Percentiles rank a stretch among this genome's conserved stretches.
Evolutionary conservation across 1,140 invertebrate species (phyloP).

Genomic region (Palaemon carinicauda): DNA sequence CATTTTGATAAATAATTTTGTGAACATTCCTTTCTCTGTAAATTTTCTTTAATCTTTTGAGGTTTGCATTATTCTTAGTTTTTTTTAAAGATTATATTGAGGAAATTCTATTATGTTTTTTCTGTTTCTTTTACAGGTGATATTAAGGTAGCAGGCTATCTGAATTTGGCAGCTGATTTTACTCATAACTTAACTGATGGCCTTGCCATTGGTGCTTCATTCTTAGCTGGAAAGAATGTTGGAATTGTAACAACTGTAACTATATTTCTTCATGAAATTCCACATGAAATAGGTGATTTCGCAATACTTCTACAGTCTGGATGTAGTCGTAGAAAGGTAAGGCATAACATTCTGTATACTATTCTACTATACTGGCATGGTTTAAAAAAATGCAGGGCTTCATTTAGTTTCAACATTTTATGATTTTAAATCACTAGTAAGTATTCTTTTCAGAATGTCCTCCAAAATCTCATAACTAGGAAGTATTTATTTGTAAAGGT

Average conservation of each 20-base stretch:
- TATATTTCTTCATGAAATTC: slow-evolving; percentile 95
- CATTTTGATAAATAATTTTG: too few relatives aligned
- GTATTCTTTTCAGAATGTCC: too few relatives aligned
- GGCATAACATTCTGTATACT: background rate
- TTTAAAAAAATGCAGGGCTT: too few relatives aligned
- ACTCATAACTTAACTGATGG: slow-evolving; percentile 98
- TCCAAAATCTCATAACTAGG: too few relatives aligned
- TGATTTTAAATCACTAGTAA: too few relatives aligned
- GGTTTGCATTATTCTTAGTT: too few relatives aligned
- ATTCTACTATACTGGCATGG: background rate
- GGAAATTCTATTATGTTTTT: background rate
- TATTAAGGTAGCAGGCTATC: slow-evolving; percentile 91
- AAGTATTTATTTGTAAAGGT: too few relatives aligned
- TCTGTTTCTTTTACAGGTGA: slow-evolving; percentile 66
- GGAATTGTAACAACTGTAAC: slow-evolving; percentile 90
- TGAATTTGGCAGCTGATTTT: slow-evolving; percentile 95
- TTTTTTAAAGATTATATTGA: too few relatives aligned
- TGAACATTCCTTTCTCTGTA: too few relatives aligned
- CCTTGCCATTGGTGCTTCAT: slow-evolving; percentile 95
- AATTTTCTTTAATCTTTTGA: too few relatives aligned
- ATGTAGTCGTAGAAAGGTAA: slow-evolving; percentile 74
- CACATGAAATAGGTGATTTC: slow-evolving; percentile 98
- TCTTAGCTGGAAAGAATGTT: slow-evolving; percentile 82
- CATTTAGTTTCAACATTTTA: too few relatives aligned
- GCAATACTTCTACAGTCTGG: slow-evolving; percentile 95